These are phyloP conservation scores for Lasioglossum oenotherae DNA, from an alignment of 2,888 invertebrate genomes.

Conservation along the genomic window DNA sequence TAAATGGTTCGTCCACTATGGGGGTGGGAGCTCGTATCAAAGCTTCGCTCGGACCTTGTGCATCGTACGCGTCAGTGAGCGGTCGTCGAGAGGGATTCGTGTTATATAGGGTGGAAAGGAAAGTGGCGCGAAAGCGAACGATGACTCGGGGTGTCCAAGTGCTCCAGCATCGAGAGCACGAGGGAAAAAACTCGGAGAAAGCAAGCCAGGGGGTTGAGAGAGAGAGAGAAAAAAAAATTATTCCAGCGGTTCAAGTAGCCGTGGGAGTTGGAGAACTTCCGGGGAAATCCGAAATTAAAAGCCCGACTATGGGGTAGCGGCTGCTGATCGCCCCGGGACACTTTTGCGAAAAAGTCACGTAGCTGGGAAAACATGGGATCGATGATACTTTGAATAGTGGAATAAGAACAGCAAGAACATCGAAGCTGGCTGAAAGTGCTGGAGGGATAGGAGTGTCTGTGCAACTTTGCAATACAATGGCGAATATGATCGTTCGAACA, in stretches of 20 bases:
- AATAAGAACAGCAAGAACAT: not conserved
- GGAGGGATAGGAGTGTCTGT: not conserved
- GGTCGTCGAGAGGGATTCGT: slow-evolving; percentile 40
- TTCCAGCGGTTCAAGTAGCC: not conserved
- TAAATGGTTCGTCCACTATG: slow-evolving; percentile 2
- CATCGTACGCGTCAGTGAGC: slow-evolving; percentile 51
- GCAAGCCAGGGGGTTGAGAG: not conserved
- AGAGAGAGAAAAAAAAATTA: slow-evolving; percentile 2
- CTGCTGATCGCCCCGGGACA: not conserved
- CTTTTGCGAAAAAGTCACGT: not conserved
- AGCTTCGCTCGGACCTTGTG: slow-evolving; percentile 39
- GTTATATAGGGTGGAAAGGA: slow-evolving; percentile 57
- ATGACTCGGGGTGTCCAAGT: slow-evolving; percentile 38
- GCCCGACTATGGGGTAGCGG: not conserved
- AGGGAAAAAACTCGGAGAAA: not conserved
- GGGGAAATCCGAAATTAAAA: not conserved
- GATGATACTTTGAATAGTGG: not conserved
- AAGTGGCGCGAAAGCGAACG: slow-evolving; percentile 17
- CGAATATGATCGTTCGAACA: not conserved
- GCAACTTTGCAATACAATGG: not conserved
- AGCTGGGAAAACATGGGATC: not conserved
- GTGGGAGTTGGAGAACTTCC: not conserved
- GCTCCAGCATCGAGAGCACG: slow-evolving; percentile 27
- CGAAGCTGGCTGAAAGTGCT: not conserved
- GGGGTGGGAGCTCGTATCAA: not conserved